Evolutionary conservation across 1,140 invertebrate species (phyloP), one percentile per base, ranked within the genome.

Genomic region (Ips typographus): DNA sequence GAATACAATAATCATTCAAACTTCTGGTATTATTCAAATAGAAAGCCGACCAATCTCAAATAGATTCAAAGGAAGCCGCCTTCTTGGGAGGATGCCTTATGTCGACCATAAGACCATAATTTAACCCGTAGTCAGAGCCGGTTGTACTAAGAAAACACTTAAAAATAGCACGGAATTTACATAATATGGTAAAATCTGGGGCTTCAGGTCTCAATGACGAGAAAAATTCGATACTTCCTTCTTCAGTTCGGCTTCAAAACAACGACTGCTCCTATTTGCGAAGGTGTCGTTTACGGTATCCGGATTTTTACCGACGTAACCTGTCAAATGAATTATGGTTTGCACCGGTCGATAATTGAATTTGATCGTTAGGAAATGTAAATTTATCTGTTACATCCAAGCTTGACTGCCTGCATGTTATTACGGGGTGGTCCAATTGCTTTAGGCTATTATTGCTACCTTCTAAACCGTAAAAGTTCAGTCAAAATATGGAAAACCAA

Each of bases 141-240:
- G 3, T 38, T 56, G 4, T 59, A 67, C 65, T 47, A 40, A 67
- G 65, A 67, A 67, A 67, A 59, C 3, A 59, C 42, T 51, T 67
- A 67, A 67, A 67, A 67, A 59, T 67, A 67, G 65, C 41, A 58
- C 65, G 59, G 55, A 67, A 67, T 67, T 67, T 59, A 39, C 65
- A 67, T 67, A 22, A 22, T 22, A 67, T 67, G 65, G 65, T 49
- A 59, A 47, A 51, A 67, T 59, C 37, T 67, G 65, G 65, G 65
- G 65, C 55, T 67, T 67, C 56, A 37, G 39, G 55, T 65, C 42
- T 67, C 65, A n/a, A 67, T 51, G 55, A 59, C 43, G 38, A 41
- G 55, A 49, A 67, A 67, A 67, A 67, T 59, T 59, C 40, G 65
- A 67, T 67, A 67, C 65, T 67, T 67, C 65, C 65, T 67, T 67